Conservation (phyloP, 2,113 vertebrate species). For the Anser cygnoides region DNA sequence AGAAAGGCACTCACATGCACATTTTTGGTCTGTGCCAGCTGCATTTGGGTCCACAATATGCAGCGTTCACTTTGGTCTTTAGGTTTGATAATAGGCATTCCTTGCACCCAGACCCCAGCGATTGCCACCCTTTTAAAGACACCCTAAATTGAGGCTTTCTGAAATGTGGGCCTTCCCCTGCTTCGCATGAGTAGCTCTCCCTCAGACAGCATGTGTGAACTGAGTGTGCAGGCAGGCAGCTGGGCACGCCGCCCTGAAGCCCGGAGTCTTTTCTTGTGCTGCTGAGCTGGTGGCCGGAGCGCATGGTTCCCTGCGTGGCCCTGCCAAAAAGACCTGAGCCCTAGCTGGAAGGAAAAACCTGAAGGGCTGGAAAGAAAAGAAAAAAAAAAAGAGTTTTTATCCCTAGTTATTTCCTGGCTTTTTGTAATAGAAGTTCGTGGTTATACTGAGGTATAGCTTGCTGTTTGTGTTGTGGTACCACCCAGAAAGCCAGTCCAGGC, state of each 20-base stretch:
- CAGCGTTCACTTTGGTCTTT: slow-evolving; percentile 59
- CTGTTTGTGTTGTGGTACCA: background rate
- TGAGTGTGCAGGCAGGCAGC: background rate
- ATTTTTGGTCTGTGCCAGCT: slow-evolving; percentile 71
- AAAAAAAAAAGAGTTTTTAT: background rate
- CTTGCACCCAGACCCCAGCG: slow-evolving; percentile 15
- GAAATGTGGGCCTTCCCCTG: background rate
- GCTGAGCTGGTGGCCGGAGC: fast-evolving
- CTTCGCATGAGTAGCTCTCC: background rate
- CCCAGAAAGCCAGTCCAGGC: background rate
- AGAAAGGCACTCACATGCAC: slow-evolving; percentile 77
- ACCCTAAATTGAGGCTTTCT: background rate
- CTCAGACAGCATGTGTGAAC: background rate
- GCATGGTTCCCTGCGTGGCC: fast-evolving
- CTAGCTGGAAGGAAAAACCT: background rate
- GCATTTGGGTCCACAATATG: slow-evolving; percentile 53
- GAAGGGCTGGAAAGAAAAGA: background rate
- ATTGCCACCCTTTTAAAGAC: slow-evolving; percentile 40
- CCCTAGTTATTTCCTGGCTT: background rate
- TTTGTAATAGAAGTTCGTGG: background rate
- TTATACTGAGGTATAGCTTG: background rate
- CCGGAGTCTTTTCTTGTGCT: background rate
- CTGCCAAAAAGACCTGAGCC: background rate
- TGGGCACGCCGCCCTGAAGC: background rate
- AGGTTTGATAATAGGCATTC: slow-evolving; percentile 59